Conservation (phyloP, 2,888 invertebrate genomes). For the Aphrophora alni region DNA sequence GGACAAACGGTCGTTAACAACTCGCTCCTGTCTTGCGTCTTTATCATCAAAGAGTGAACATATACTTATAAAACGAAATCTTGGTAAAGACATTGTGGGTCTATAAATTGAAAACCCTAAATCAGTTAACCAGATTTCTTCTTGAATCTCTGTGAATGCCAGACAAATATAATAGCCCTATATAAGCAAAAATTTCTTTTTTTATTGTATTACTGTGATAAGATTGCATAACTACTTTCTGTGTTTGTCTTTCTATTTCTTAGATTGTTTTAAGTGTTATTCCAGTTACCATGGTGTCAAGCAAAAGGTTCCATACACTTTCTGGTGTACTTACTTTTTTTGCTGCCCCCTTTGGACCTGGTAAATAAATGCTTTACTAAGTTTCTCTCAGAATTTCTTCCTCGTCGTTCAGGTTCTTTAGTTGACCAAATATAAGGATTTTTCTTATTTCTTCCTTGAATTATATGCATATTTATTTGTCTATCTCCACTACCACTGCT, state of each 20-base stretch:
- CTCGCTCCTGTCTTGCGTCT: conserved; percentile 17
- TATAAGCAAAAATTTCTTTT: too few species aligned
- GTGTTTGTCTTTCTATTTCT: not conserved
- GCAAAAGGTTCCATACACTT: not conserved
- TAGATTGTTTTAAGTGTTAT: not conserved
- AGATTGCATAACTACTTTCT: too few species aligned
- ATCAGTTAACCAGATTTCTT: conserved; percentile 11
- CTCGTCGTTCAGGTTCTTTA: not conserved
- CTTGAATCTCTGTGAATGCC: too few species aligned
- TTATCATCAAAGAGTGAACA: conserved; percentile 36
- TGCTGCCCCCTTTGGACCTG: not conserved
- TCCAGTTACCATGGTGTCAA: not conserved
- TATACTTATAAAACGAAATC: conserved; percentile 33
- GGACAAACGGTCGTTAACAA: conserved; percentile 30
- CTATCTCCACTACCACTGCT: not conserved
- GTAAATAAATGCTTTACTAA: conserved; percentile 7
- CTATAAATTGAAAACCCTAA: conserved; percentile 12
- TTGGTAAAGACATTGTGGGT: conserved; percentile 20
- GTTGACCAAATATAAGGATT: conserved; percentile 2
- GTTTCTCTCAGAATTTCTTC: not conserved
- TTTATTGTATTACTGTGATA: too few species aligned
- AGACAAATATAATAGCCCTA: too few species aligned
- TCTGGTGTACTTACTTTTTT: not conserved
- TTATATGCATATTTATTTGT: not conserved
- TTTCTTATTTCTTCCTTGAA: not conserved